These are phyloP conservation scores for Pardosa pseudoannulata DNA, from an alignment of 2,888 invertebrate genomes.

Conservation along the genomic window DNA sequence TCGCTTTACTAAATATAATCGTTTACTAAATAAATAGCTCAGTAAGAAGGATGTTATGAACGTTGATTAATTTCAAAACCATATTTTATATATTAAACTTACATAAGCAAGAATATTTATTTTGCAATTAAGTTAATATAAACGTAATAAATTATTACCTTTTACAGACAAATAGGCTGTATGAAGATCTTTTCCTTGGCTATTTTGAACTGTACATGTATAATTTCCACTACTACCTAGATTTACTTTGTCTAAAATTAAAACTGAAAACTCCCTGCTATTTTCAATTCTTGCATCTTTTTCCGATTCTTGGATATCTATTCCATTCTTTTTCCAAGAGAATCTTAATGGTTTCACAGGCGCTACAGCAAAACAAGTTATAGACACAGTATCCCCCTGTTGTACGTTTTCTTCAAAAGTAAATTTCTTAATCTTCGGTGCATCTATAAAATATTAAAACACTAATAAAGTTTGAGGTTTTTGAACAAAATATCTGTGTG, in stretches of 20 bases:
- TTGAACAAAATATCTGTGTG: too few species aligned
- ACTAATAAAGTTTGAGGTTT: too few species aligned
- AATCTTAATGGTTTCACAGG: conserved; percentile 11
- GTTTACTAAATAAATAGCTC: too few species aligned
- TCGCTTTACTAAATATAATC: too few species aligned
- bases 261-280: conserved; percentile 37
- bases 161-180: conserved; percentile 22
- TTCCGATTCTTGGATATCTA: background rate
- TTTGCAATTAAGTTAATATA: too few species aligned
- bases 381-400: conserved; percentile 40
- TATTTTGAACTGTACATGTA: conserved; percentile 53
- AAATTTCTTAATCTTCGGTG: conserved; percentile 57
- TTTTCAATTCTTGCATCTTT: conserved; percentile 30
- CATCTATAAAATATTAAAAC: too few species aligned
- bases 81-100: too few species aligned
- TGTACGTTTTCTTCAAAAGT: conserved; percentile 55
- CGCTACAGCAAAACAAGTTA: conserved; percentile 43
- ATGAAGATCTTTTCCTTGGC: conserved; percentile 13
- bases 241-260: conserved; percentile 41
- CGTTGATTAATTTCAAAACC: too few species aligned
- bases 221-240: conserved; percentile 64
- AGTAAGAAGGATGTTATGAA: too few species aligned
- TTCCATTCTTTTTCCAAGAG: conserved; percentile 39
- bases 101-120: too few species aligned
- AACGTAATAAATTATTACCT: conserved; percentile 7